Evolutionary conservation across 2,888 invertebrate species (phyloP).

Genomic region (Tenthredo notha): DNA sequence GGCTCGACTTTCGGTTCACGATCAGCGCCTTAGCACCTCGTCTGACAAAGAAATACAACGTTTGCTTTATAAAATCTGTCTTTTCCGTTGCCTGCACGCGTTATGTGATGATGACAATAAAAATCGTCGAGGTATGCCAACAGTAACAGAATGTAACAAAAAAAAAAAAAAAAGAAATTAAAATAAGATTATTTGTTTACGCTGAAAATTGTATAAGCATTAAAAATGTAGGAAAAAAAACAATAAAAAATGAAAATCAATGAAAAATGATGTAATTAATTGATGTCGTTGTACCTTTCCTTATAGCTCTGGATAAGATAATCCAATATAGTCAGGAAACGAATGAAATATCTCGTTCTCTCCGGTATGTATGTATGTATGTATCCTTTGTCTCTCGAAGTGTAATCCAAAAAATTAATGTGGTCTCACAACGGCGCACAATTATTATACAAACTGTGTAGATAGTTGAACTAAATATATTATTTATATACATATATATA

Average conservation of each 20-base stretch:
- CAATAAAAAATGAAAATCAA: background rate
- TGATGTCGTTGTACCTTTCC: conserved; percentile 22
- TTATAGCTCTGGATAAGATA: background rate
- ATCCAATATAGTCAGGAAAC: conserved; percentile 26
- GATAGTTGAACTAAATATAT: background rate
- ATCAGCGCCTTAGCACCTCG: background rate
- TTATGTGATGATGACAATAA: background rate
- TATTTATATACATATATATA: background rate
- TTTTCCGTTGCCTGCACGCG: background rate
- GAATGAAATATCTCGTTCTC: conserved; percentile 13
- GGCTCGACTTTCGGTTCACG: background rate
- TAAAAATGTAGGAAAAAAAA: background rate
- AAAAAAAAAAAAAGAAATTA: background rate
- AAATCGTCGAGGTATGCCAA: background rate
- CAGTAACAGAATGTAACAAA: background rate
- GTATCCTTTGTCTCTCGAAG: conserved; percentile 34
- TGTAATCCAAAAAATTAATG: background rate
- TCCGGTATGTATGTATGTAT: background rate
- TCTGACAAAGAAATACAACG: background rate
- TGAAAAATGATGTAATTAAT: background rate
- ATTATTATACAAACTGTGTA: background rate
- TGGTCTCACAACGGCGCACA: background rate
- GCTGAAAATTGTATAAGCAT: background rate
- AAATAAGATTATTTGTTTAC: background rate
- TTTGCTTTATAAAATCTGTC: background rate